Base-by-base conservation (phyloP, 2,888 invertebrate species). In the Drosophila colorata region DNA sequence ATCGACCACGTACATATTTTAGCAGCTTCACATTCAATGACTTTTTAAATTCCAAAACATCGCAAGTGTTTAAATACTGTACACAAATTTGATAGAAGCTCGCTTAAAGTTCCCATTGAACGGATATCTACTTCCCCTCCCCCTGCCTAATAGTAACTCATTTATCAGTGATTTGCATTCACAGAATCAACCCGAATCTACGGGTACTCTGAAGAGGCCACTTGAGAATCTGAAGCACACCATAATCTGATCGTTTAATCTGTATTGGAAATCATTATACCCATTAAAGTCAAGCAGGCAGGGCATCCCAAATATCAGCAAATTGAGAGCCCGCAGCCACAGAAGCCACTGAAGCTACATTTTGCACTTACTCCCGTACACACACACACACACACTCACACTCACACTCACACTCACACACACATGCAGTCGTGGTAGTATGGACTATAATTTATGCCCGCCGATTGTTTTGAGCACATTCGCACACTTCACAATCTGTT, bases 401-500 rank as follows among this genome's bases (percentile, higher is more conserved):
- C 28, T 13, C 25, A 38, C 38, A 9, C 11, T 14, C 6, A 11
- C n/a, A 38, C 38, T 28, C 28, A 14, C 25, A 38, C 38, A 9
- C 11, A 20, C 6, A 11, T 49, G 9, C 16, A 40, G 53, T 49
- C 44, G 57, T 44, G 68, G 49, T 68, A 67, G 28, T 68, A 44
- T 51, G 66, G 73, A 74, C 74, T 59, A 80, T 88, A 84, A 84
- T 84, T 84, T 84, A 84, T 84, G 83, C 89, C 78, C 81, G 69
- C 58, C 87, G 88, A 88, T 88, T 84, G 83, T 84, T 84, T 88
- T 78, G 67, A 83, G 89, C 85, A 87, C 88, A 88, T 88, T 84
- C 87, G 83, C 89, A 88, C 83, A 84, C 83, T 84, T 88, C 89
- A 87, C 83, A 84, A 84, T 84, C 83, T 84, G 85, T 89, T 89